phyloP scores from a whole-genome alignment of 2,888 invertebrate species.

The Chrysotoxum bicinctum region DNA sequence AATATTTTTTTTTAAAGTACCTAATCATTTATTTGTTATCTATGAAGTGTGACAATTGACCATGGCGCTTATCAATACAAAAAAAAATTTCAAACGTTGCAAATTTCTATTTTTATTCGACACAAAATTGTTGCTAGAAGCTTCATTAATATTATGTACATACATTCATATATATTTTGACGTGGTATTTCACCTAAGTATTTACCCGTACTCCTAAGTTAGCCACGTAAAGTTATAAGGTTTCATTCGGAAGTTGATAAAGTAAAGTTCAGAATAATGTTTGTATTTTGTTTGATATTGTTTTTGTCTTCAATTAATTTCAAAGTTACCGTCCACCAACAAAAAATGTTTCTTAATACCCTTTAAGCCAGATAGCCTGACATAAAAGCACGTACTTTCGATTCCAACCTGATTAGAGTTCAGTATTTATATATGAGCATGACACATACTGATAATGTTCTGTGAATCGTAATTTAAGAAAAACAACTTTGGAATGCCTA shows the following conservation, averaged over 20 bases:
- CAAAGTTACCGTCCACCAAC: too few species aligned
- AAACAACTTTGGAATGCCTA: too few species aligned
- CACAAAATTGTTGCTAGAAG: constrained; percentile 1
- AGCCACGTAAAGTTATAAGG: not conserved
- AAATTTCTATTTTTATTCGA: not conserved
- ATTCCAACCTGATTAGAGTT: not conserved
- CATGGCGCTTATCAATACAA: constrained; percentile 7
- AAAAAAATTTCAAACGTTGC: not conserved
- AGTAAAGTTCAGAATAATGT: not conserved
- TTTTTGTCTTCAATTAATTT: too few species aligned
- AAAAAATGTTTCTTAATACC: not conserved
- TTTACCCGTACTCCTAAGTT: not conserved
- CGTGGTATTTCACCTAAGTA: not conserved
- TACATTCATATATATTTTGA: not conserved
- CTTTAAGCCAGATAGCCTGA: too few species aligned
- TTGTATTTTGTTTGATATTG: not conserved
- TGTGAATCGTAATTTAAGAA: too few species aligned
- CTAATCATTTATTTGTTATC: constrained; percentile 16
- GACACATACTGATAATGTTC: too few species aligned
- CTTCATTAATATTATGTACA: not conserved
- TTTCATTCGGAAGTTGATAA: not conserved
- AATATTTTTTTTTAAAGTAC: not conserved
- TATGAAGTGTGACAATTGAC: constrained; percentile 22
- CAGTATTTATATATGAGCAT: not conserved
- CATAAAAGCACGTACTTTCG: not conserved